Evolutionary conservation across 2,888 invertebrate species (phyloP).

Genomic region (Hypolimnas misippus): DNA sequence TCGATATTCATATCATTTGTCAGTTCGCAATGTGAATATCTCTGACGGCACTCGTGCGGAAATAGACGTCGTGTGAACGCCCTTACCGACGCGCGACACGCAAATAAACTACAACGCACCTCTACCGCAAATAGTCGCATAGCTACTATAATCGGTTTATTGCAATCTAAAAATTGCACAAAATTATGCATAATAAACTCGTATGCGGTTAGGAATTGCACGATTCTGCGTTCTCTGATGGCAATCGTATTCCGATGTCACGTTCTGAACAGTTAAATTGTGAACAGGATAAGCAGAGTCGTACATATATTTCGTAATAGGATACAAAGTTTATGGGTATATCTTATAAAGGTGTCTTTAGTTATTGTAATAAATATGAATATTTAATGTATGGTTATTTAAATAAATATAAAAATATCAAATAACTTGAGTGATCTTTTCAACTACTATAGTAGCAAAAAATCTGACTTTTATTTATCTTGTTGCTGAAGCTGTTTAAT

Average conservation of each 20-base stretch:
- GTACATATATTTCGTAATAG: neutral
- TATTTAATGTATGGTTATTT: too few species aligned
- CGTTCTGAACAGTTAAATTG: neutral
- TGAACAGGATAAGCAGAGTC: neutral
- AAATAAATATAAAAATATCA: too few species aligned
- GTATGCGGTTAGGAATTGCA: conserved; percentile 13
- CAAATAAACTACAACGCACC: conserved; percentile 66
- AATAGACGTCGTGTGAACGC: conserved; percentile 66
- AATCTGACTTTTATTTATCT: too few species aligned
- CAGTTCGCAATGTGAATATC: conserved; percentile 34
- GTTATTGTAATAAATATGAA: too few species aligned
- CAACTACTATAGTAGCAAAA: too few species aligned
- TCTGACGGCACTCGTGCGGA: conserved; percentile 44
- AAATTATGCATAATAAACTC: conserved; percentile 25
- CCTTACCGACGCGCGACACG: conserved; percentile 75
- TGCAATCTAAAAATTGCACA: conserved; percentile 57
- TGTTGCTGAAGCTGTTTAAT: too few species aligned
- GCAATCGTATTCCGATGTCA: conserved; percentile 8
- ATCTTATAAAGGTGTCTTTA: too few species aligned
- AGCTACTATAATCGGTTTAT: conserved; percentile 51
- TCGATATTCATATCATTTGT: conserved; percentile 57
- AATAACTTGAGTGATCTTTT: too few species aligned
- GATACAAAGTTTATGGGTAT: too few species aligned
- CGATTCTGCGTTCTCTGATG: neutral
- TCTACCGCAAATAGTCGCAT: conserved; percentile 63